Conservation (phyloP, 2,113 vertebrate genomes). For the Phaethon lepturus region DNA sequence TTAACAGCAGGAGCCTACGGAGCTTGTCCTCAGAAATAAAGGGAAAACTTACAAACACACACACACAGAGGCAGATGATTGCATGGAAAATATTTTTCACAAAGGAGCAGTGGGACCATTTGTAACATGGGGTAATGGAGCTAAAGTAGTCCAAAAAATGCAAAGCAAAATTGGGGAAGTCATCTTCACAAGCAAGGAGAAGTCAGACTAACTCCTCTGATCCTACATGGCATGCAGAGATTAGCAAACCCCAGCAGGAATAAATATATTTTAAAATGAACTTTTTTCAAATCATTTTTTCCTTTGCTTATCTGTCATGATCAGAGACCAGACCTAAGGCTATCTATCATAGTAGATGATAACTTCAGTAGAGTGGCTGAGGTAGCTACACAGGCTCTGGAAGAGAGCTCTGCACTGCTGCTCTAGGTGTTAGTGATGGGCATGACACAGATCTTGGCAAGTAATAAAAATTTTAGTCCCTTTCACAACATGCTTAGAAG, state of each 20-base stretch:
- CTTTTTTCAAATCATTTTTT: conserved; percentile 6
- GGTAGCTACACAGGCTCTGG: not conserved
- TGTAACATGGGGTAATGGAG: not conserved
- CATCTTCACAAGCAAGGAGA: not conserved
- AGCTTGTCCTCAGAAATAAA: not conserved
- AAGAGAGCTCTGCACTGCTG: not conserved
- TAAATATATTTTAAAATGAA: not conserved
- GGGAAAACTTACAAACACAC: not conserved
- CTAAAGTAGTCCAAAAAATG: not conserved
- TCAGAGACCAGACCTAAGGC: not conserved
- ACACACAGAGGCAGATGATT: not conserved
- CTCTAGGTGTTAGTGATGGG: not conserved
- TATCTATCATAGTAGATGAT: not conserved
- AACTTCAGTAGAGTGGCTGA: not conserved
- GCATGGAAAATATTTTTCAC: not conserved
- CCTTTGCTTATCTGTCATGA: not conserved
- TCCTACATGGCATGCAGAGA: not conserved
- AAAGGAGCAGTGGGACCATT: not conserved
- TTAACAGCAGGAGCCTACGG: not conserved
- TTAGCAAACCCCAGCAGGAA: not conserved
- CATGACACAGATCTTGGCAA: not conserved
- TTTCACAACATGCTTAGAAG: not conserved
- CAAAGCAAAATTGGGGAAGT: not conserved
- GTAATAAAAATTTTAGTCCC: not conserved
- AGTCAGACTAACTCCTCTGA: not conserved